These are phyloP conservation scores for Linnaemya vulpina DNA, from an alignment of 2,888 invertebrate species.

Conservation along the genomic window DNA sequence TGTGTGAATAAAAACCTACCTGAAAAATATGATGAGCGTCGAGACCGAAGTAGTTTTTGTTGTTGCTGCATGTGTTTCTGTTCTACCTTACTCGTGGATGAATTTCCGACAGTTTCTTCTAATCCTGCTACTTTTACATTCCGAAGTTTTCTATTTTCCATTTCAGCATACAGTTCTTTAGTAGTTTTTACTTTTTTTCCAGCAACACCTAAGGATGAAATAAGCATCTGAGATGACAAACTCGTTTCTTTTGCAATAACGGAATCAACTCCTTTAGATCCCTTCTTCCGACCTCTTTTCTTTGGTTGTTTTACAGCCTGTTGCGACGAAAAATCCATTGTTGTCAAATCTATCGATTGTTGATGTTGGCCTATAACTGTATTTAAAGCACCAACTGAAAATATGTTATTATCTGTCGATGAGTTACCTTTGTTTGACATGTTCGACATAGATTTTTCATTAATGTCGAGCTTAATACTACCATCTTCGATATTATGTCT, in stretches of 20 bases:
- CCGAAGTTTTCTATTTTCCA: constrained; percentile 80
- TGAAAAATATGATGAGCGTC: constrained; percentile 80
- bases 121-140: constrained; percentile 37
- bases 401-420: constrained; percentile 43
- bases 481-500: constrained; percentile 40
- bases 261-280: constrained; percentile 82
- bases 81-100: constrained; percentile 74
- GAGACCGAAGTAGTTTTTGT: constrained; percentile 60
- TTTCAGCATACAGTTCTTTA: constrained; percentile 82
- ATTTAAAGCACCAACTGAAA: constrained; percentile 3
- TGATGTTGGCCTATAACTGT: neutral
- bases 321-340: constrained; percentile 27
- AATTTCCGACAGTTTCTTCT: constrained; percentile 71
- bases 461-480: constrained; percentile 17
- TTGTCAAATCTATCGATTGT: constrained; percentile 50
- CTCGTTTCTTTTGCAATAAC: constrained; percentile 80
- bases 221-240: constrained; percentile 79
- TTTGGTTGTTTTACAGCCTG: constrained; percentile 75
- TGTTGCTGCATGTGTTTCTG: constrained; percentile 60
- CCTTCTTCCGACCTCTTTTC: constrained; percentile 82
- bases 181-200: constrained; percentile 83
- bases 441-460: constrained; percentile 57
- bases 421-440: constrained; percentile 43
- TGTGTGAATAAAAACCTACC: constrained; percentile 74
- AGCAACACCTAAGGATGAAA: constrained; percentile 75